Conservation (phyloP, 2,797 vertebrate genomes). For the Semaprochilodus insignis region DNA sequence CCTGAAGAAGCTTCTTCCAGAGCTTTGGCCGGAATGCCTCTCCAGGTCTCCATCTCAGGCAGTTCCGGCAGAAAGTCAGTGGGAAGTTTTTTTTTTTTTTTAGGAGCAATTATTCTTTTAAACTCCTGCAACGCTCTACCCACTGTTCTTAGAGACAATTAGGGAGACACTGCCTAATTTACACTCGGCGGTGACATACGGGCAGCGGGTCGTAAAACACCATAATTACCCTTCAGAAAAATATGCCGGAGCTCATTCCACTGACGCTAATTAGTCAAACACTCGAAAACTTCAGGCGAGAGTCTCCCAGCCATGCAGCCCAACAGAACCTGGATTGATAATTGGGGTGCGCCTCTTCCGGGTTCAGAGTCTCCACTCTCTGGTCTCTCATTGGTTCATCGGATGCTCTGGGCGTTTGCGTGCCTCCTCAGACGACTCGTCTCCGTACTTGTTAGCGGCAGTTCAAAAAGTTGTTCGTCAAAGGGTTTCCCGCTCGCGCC, state of each 20-base stretch:
- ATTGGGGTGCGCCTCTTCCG: background rate
- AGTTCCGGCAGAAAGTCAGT: constrained; percentile 35
- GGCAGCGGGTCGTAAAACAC: constrained; percentile 79
- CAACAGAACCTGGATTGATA: constrained; percentile 1
- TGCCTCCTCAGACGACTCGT: background rate
- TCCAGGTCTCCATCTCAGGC: background rate
- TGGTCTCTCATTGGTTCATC: background rate
- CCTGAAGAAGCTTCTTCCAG: background rate
- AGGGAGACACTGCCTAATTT: constrained; percentile 77
- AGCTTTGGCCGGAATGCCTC: background rate
- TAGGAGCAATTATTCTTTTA: constrained; percentile 67
- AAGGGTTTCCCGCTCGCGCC: background rate
- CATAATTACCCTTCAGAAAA: constrained; percentile 84
- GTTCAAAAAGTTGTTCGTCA: background rate
- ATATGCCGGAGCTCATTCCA: constrained; percentile 76
- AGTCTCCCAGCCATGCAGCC: constrained; percentile 71
- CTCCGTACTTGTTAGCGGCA: background rate
- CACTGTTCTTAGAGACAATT: constrained; percentile 73
- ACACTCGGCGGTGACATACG: constrained; percentile 77
- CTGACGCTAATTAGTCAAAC: constrained; percentile 83
- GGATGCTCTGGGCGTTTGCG: background rate
- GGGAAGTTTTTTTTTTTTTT: constrained; percentile 5
- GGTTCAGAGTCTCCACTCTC: background rate
- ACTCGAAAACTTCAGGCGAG: constrained; percentile 71
- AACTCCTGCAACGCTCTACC: constrained; percentile 59